Conservation (phyloP, 2,113 vertebrate species). For the Brienomyrus brachyistius region DNA sequence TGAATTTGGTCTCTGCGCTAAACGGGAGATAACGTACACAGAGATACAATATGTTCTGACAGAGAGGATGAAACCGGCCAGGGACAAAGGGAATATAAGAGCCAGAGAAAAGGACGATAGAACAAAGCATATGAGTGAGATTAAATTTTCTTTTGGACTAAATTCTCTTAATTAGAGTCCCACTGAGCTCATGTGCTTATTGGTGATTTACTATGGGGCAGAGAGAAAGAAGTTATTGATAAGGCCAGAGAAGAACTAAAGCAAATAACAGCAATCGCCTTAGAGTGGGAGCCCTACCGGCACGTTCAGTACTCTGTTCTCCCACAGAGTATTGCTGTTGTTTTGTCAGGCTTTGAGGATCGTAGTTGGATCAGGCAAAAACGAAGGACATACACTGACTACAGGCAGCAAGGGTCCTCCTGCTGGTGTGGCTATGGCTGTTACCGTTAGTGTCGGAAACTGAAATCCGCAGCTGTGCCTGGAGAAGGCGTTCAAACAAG, state of each 20-base stretch:
- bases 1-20: neutral
- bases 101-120: neutral
- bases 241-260: neutral
- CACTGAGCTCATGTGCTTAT: neutral
- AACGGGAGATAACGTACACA: neutral
- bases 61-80: neutral
- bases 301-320: neutral
- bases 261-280: neutral
- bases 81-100: neutral
- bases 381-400: neutral
- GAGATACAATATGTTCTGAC: neutral
- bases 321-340: neutral
- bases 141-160: constrained; percentile 15
- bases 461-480: neutral
- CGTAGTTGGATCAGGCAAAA: neutral
- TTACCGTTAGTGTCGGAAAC: neutral
- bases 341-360: neutral
- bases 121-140: neutral
- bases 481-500: neutral
- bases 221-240: neutral
- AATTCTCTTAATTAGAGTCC: constrained; percentile 18
- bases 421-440: neutral
- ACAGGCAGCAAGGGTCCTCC: neutral
- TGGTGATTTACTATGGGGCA: neutral
- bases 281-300: neutral